Percentiles rank a stretch among this genome's conserved stretches.
phyloP scores from a whole-genome alignment of 2,797 vertebrate genomes.

The Leuciscus waleckii region DNA sequence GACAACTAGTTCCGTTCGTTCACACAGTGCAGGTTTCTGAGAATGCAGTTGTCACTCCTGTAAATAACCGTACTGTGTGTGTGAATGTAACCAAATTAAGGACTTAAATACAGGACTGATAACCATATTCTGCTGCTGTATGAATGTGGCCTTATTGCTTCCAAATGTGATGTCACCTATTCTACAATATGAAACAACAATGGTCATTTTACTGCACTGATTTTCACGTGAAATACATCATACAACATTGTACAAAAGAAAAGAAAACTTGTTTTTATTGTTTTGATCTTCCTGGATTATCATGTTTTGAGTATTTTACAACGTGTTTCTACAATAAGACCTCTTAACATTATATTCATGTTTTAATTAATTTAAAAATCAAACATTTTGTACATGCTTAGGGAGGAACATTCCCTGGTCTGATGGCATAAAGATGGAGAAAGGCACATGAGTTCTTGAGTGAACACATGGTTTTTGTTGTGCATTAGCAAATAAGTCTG shows the following conservation, averaged over 20 bases:
- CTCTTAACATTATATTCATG: constrained; percentile 78
- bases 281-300: constrained; percentile 73
- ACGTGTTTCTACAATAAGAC: constrained; percentile 78
- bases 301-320: constrained; percentile 73
- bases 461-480: constrained; percentile 65
- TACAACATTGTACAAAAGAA: constrained; percentile 36
- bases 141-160: background rate
- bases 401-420: constrained; percentile 79
- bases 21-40: background rate
- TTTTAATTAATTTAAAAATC: constrained; percentile 74
- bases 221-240: constrained; percentile 1
- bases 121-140: background rate
- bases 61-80: background rate
- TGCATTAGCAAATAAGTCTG: constrained; percentile 81
- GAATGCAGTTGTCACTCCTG: background rate
- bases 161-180: background rate
- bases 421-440: constrained; percentile 81
- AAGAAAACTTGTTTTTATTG: constrained; percentile 71
- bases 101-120: background rate
- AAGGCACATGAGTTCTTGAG: constrained; percentile 92
- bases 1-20: background rate
- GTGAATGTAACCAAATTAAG: background rate
- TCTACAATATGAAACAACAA: constrained; percentile 46
- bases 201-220: background rate
- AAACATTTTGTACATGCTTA: constrained; percentile 86